Conservation (phyloP, 2,797 vertebrate genomes). For the Brachyrhaphis roseni region DNA sequence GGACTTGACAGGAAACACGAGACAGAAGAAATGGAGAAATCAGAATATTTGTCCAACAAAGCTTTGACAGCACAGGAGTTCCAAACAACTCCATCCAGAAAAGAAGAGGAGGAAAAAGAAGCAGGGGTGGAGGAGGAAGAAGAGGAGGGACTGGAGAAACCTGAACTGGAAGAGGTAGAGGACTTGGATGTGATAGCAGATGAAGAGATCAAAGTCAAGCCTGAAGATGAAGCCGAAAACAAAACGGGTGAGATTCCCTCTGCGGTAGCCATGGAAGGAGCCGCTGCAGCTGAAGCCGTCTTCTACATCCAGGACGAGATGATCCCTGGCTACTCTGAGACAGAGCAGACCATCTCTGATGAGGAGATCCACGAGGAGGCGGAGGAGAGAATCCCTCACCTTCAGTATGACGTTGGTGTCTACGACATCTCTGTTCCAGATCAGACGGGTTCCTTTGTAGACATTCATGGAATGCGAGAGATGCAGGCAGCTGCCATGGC, state of each 20-base stretch:
- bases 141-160: slow-evolving; percentile 87
- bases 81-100: slow-evolving; percentile 65
- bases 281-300: slow-evolving; percentile 82
- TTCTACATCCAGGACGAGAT: slow-evolving; percentile 97
- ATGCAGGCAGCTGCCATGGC: slow-evolving; percentile 81
- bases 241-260: slow-evolving; percentile 48
- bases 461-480: slow-evolving; percentile 84
- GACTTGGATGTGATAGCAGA: slow-evolving; percentile 83
- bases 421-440: slow-evolving; percentile 92
- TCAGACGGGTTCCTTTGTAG: slow-evolving; percentile 86
- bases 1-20: slow-evolving; percentile 79
- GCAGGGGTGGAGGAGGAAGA: slow-evolving; percentile 72
- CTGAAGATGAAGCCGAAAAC: slow-evolving; percentile 60
- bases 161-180: slow-evolving; percentile 90
- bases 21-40: slow-evolving; percentile 84
- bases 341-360: slow-evolving; percentile 98
- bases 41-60: slow-evolving; percentile 55
- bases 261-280: slow-evolving; percentile 60
- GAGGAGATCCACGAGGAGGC: slow-evolving; percentile 98
- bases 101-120: slow-evolving; percentile 65
- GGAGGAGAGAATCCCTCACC: slow-evolving; percentile 91
- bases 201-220: slow-evolving; percentile 81
- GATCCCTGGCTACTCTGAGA: slow-evolving; percentile 96
- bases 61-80: slow-evolving; percentile 56
- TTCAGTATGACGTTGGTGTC: slow-evolving; percentile 87